These are phyloP conservation scores for Diarsia rubi DNA, from an alignment of 2,888 invertebrate species.

Conservation along the genomic window DNA sequence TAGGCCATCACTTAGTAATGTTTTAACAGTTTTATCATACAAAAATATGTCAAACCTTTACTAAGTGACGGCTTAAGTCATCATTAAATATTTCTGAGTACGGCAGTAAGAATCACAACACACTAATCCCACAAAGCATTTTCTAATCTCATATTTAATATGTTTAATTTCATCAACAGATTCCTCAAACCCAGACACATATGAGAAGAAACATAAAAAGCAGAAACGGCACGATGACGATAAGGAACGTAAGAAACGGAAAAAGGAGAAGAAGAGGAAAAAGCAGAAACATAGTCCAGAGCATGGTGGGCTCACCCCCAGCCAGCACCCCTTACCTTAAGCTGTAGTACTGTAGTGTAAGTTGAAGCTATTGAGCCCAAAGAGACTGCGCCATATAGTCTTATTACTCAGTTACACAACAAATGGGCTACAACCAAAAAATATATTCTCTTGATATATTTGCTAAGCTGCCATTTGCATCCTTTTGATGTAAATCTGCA, in stretches of 20 bases:
- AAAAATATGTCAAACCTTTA: too few relatives aligned
- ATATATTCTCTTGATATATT: conserved; percentile 36
- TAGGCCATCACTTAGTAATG: too few relatives aligned
- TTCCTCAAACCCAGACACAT: conserved; percentile 94
- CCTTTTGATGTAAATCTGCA: conserved; percentile 21
- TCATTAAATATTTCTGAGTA: too few relatives aligned
- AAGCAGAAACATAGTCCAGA: conserved; percentile 98
- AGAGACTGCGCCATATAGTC: conserved; percentile 72
- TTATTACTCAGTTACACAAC: conserved; percentile 36
- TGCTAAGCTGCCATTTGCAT: conserved; percentile 13
- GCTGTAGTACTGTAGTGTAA: conserved; percentile 58
- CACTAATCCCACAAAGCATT: neutral
- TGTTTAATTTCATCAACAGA: conserved; percentile 78
- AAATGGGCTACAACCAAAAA: conserved; percentile 50
- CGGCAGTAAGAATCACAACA: neutral
- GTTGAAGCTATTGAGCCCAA: conserved; percentile 76
- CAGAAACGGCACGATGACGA: conserved; percentile 98
- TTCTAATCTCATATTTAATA: neutral
- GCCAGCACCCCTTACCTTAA: conserved; percentile 85
- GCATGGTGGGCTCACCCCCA: conserved; percentile 92
- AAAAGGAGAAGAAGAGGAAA: conserved; percentile 98
- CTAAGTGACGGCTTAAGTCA: too few relatives aligned
- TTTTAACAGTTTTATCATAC: too few relatives aligned
- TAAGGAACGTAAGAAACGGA: conserved; percentile 97
- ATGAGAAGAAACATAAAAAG: conserved; percentile 98